A percentile compares a stretch with the other conserved stretches of the same genome.
Conservation (phyloP, 1,140 invertebrate species). For the Macrotrachela quadricornifera region DNA sequence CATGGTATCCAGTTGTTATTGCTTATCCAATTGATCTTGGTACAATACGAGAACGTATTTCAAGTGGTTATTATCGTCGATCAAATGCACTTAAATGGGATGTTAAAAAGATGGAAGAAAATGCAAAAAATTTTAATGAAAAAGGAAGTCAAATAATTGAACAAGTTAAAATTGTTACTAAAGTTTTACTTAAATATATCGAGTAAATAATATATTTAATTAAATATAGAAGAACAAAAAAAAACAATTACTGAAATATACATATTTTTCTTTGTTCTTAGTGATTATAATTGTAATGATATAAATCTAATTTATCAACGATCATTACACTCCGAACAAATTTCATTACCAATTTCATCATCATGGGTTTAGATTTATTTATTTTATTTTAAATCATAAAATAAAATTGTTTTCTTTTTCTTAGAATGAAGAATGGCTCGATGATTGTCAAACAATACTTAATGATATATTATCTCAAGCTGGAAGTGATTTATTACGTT, state of each 20-base stretch:
- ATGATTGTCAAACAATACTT: slow-evolving; percentile 17
- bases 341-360: background rate
- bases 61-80: slow-evolving; percentile 72
- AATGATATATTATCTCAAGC: slow-evolving; percentile 21
- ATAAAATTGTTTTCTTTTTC: no score
- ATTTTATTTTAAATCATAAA: no score
- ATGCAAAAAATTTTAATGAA: slow-evolving; percentile 79
- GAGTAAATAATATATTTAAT: background rate
- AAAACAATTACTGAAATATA: slow-evolving; percentile 17
- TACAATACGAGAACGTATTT: slow-evolving; percentile 63
- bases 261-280: slow-evolving; percentile 43
- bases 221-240: background rate
- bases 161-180: slow-evolving; percentile 65
- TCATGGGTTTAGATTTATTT: background rate
- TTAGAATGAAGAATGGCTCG: slow-evolving; percentile 16
- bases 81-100: slow-evolving; percentile 78
- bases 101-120: slow-evolving; percentile 66
- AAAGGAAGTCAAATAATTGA: slow-evolving; percentile 64
- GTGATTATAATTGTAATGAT: slow-evolving; percentile 14
- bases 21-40: slow-evolving; percentile 85
- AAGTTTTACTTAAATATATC: slow-evolving; percentile 62
- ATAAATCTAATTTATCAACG: background rate
- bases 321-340: background rate
- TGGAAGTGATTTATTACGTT: slow-evolving; percentile 13
- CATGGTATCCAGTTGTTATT: slow-evolving; percentile 62